Base-by-base conservation (phyloP, 2,113 vertebrate species). In the Cryptotis parvus region DNA sequence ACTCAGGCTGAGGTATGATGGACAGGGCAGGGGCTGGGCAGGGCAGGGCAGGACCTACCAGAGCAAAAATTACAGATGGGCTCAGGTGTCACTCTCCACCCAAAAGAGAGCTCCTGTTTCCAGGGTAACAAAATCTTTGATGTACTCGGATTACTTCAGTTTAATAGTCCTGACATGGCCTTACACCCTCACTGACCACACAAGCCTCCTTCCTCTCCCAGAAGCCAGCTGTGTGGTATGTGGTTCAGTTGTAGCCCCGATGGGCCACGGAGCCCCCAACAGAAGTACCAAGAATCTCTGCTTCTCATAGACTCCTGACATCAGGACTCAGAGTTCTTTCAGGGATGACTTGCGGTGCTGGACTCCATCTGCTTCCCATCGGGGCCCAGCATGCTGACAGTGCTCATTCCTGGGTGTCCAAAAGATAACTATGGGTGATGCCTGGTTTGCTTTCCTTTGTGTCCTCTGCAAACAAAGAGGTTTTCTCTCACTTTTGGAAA, bases 31-130 rank as follows among this genome's bases (percentile, higher is more conserved):
- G n/a, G n/a, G n/a, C n/a, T n/a, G n/a, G n/a, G n/a, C n/a, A 61
- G 61, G 37, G 49, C 70, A 83, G 70, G 86, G 55, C 79, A 81
- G 73, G 80, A 45, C 84, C 35, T 35, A 49, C 70, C 76, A 33
- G 79, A 68, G 52, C 88, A 31, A 76, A 49, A 88, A 84, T 93
- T 85, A 3, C 92, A 90, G 82, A 83, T 35, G 68, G 85, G 89
- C n/a, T 93, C 92, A 92, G 80, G 92, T 91, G 83, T 95, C 90
- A 81, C 75, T 6, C 77, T 61, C 75, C 35, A 0, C 86, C 93
- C 63, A 0, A 55, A 43, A 3, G 24, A 78, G 86, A 94, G 68
- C 35, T 68, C 85, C 69, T 0, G 3, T 80, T 61, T 77, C 55
- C 66, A 86, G 24, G n/a, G 69, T 94, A 91, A 94, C 63, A 96